These are phyloP conservation scores for Endomychus coccineus DNA, from an alignment of 2,888 invertebrate species.

Conservation along the genomic window DNA sequence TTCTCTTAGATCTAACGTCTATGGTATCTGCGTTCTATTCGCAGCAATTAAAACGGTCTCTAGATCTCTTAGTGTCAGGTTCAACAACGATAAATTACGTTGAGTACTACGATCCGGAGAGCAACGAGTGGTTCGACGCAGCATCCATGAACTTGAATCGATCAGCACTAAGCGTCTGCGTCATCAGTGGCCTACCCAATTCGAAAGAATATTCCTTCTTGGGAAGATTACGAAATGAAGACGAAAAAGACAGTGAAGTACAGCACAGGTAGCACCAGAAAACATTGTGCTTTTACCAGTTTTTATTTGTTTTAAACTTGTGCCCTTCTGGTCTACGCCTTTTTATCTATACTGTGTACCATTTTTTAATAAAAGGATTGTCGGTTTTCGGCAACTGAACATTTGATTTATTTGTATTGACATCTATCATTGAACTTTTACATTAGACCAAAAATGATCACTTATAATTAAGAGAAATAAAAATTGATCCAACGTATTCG, in stretches of 20 bases:
- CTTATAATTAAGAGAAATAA: no score
- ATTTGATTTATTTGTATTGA: conserved; percentile 2
- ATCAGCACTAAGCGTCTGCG: conserved; percentile 74
- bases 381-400: conserved; percentile 14
- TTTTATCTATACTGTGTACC: conserved; percentile 30
- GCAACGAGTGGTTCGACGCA: conserved; percentile 59
- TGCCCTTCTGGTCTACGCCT: conserved; percentile 31
- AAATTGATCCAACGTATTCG: no score
- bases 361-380: conserved; percentile 15
- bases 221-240: conserved; percentile 29
- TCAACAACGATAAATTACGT: conserved; percentile 65
- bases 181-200: conserved; percentile 63
- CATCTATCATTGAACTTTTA: no score
- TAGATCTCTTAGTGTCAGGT: conserved; percentile 44
- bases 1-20: no score
- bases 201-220: conserved; percentile 57
- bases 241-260: conserved; percentile 32
- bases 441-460: no score
- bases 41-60: conserved; percentile 13
- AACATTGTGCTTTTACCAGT: conserved; percentile 10
- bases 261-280: conserved; percentile 16
- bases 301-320: conserved; percentile 19
- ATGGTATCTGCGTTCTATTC: no score
- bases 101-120: conserved; percentile 62
- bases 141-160: conserved; percentile 75